These are phyloP conservation scores for Microtus oregoni DNA, from an alignment of 2,113 vertebrate species.

Conservation along the genomic window DNA sequence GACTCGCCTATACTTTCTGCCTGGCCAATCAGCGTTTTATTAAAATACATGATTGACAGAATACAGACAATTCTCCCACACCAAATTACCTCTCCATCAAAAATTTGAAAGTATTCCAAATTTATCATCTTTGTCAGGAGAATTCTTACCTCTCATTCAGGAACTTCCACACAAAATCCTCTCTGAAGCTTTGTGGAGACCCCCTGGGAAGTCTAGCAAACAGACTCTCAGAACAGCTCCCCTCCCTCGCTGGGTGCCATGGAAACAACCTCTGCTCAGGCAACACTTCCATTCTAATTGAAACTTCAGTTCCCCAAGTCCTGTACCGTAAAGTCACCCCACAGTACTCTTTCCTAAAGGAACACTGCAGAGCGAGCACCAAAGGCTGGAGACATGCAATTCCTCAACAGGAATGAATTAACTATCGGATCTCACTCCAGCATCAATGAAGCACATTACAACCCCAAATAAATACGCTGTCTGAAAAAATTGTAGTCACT, in stretches of 20 bases:
- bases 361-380: conserved; percentile 80
- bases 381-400: conserved; percentile 68
- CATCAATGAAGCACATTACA: conserved; percentile 26
- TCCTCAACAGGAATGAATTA: conserved; percentile 76
- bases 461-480: conserved; percentile 74
- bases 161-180: conserved; percentile 79
- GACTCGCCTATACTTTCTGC: too few species aligned
- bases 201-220: conserved; percentile 78
- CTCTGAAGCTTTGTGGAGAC: conserved; percentile 58
- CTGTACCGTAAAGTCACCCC: conserved; percentile 78
- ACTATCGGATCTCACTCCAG: conserved; percentile 37
- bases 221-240: conserved; percentile 81
- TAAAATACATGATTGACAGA: too few species aligned
- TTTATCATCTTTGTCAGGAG: conserved; percentile 78
- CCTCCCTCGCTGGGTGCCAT: conserved; percentile 79
- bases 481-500: conserved; percentile 75
- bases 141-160: conserved; percentile 78
- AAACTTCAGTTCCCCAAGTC: conserved; percentile 82
- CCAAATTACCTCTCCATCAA: not conserved
- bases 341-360: conserved; percentile 74
- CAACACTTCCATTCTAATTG: conserved; percentile 84
- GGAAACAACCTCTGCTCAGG: conserved; percentile 82
- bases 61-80: too few species aligned
- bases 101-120: conserved; percentile 22
- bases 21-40: too few species aligned